Evolutionary conservation across 2,113 vertebrate species (phyloP).

Genomic region (Chelonoidis abingdonii): DNA sequence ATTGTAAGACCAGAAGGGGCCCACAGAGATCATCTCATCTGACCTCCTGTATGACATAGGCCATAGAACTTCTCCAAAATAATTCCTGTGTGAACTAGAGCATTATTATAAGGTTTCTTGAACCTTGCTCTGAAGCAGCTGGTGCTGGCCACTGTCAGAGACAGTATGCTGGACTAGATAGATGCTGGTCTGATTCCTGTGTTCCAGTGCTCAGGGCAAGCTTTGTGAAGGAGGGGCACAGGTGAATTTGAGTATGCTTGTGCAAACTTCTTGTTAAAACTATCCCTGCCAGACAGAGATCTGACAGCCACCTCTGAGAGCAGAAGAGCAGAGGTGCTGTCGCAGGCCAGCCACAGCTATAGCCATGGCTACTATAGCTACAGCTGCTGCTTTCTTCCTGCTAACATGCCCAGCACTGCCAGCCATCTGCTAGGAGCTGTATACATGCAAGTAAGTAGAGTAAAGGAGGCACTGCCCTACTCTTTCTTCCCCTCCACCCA

Average conservation of each 20-base stretch:
- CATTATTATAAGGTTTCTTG: background rate
- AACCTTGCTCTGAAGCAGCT: background rate
- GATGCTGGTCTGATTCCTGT: background rate
- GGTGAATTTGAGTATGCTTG: background rate
- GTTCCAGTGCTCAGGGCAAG: background rate
- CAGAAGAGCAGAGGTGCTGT: background rate
- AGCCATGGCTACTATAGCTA: background rate
- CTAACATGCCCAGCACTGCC: background rate
- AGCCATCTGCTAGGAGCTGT: background rate
- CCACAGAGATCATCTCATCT: background rate
- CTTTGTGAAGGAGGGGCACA: background rate
- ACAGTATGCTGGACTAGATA: fast-evolving
- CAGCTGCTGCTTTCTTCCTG: background rate
- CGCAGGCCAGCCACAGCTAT: fast-evolving
- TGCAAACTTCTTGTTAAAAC: background rate
- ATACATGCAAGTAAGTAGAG: background rate
- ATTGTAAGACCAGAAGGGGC: background rate
- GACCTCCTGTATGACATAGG: background rate
- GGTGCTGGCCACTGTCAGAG: background rate
- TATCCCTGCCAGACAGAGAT: background rate
- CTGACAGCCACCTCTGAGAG: background rate
- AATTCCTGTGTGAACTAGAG: background rate
- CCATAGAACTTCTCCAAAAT: background rate
- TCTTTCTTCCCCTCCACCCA: too few species aligned
- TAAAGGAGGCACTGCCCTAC: background rate